Evolutionary conservation across 2,113 vertebrate species (phyloP).

Genomic region (Cephalopterus ornatus): DNA sequence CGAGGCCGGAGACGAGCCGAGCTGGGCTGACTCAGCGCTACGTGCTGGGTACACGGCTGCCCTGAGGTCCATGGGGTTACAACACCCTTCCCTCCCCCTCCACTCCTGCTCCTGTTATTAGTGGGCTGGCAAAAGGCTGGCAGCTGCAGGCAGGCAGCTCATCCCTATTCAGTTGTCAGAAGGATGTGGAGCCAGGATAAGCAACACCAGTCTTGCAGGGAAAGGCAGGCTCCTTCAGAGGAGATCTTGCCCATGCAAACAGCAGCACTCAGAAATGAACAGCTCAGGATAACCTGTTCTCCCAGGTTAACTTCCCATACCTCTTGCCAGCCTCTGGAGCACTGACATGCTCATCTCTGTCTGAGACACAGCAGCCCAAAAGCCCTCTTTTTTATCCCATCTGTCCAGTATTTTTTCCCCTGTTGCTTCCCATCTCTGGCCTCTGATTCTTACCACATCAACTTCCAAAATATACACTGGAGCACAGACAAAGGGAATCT

Average conservation of each 20-base stretch:
- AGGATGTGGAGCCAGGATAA: background rate
- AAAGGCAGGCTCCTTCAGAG: background rate
- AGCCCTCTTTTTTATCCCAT: background rate
- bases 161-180: background rate
- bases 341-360: background rate
- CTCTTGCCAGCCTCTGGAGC: background rate
- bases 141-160: background rate
- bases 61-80: background rate
- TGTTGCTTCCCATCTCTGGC: background rate
- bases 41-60: background rate
- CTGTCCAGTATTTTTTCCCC: background rate
- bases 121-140: background rate
- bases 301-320: background rate
- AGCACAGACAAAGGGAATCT: background rate
- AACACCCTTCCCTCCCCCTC: background rate
- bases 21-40: background rate
- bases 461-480: background rate
- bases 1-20: background rate
- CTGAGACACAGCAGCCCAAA: background rate
- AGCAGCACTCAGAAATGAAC: background rate
- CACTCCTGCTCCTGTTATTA: background rate
- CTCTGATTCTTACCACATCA: accelerated
- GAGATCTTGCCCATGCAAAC: background rate
- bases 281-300: background rate
- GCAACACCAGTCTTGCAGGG: background rate